Evolutionary conservation across 2,888 invertebrate species (phyloP).

Genomic region (Rhodophaea formosa): DNA sequence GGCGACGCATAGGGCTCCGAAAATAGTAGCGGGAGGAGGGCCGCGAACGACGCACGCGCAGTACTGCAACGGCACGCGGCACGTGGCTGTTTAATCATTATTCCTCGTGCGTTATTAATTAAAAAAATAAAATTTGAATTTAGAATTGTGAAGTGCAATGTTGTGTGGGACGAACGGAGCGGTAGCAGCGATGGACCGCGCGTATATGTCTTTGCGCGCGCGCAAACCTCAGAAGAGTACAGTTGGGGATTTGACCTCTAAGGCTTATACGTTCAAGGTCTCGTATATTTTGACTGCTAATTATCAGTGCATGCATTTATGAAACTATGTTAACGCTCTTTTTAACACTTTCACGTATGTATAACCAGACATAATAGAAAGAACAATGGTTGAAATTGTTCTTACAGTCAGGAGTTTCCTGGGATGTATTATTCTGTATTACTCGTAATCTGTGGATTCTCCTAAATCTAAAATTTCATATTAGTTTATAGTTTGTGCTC

Average conservation of each 20-base stretch:
- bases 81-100: not conserved
- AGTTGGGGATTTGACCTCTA: conserved; percentile 43
- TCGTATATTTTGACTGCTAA: not conserved
- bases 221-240: conserved; percentile 70
- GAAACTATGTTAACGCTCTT: not conserved
- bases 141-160: conserved; percentile 44
- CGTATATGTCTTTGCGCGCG: conserved; percentile 77
- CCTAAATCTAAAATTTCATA: not conserved
- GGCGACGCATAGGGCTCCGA: conserved; percentile 43
- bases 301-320: not conserved
- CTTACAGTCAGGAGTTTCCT: too few species aligned
- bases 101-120: conserved; percentile 30
- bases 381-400: too few species aligned
- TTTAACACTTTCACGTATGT: not conserved
- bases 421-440: too few species aligned
- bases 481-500: not conserved
- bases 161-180: conserved; percentile 71
- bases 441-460: too few species aligned
- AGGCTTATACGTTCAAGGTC: conserved; percentile 18
- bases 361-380: too few species aligned
- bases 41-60: conserved; percentile 46
- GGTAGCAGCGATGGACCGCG: conserved; percentile 75
- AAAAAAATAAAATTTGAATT: conserved; percentile 23
- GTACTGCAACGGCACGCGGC: conserved; percentile 42
- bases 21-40: conserved; percentile 56